phyloP scores from a whole-genome alignment of 2,797 vertebrate species.

The Anguilla anguilla region DNA sequence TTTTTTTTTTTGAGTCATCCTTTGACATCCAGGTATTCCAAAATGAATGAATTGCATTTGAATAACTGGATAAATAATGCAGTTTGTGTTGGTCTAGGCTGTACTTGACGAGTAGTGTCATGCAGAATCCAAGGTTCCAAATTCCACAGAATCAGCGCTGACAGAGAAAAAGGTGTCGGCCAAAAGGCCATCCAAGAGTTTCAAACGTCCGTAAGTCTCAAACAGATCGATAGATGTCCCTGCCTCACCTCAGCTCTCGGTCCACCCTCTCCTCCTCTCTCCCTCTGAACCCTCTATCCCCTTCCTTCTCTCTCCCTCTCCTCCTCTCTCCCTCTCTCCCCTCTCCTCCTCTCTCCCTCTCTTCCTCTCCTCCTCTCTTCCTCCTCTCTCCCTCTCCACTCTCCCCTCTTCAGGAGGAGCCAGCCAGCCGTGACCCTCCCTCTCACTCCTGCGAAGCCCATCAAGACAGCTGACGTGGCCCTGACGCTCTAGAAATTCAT shows the following conservation, averaged over 20 bases:
- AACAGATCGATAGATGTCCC: not conserved
- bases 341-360: not conserved
- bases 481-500: conserved; percentile 37
- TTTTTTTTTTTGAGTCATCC: not conserved
- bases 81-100: not conserved
- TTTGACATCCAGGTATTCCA: not conserved
- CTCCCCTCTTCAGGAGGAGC: conserved; percentile 26
- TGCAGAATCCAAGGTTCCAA: not conserved
- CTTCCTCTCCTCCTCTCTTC: conserved; percentile 30
- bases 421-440: conserved; percentile 35
- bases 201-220: not conserved
- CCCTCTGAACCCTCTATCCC: too few species aligned
- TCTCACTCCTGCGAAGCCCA: conserved; percentile 19
- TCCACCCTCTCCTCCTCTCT: not conserved
- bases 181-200: not conserved
- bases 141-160: not conserved
- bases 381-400: not conserved
- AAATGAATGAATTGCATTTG: not conserved
- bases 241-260: not conserved
- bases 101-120: too few species aligned
- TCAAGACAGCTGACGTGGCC: conserved; percentile 34
- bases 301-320: conserved; percentile 30
- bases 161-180: not conserved
- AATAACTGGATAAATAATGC: not conserved
- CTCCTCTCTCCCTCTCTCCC: not conserved